Evolutionary conservation across 2,797 vertebrate species (phyloP).

Genomic region (Chelmon rostratus): DNA sequence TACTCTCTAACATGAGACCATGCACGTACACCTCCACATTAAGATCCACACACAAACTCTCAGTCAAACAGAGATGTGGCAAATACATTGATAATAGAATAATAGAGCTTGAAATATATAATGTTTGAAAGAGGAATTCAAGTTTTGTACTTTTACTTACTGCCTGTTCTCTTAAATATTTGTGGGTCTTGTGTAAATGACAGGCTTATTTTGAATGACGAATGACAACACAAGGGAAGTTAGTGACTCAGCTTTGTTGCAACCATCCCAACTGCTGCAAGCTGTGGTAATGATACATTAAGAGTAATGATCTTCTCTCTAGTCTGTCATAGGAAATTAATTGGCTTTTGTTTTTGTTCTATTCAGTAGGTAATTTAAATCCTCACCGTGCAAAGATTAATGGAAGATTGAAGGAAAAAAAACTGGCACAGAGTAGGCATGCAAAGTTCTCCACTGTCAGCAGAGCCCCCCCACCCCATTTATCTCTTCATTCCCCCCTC

Average conservation of each 20-base stretch:
- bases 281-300: constrained; percentile 4
- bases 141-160: background rate
- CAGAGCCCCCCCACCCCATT: constrained; percentile 33
- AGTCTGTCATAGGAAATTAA: constrained; percentile 54
- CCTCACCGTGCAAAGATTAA: constrained; percentile 37
- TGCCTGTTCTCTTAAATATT: background rate
- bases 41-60: background rate
- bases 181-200: constrained; percentile 3
- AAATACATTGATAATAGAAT: background rate
- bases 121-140: background rate
- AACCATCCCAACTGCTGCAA: background rate
- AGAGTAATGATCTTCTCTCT: constrained; percentile 35
- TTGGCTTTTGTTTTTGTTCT: constrained; percentile 49
- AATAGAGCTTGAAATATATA: background rate
- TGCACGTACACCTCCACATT: background rate
- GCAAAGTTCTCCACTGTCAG: constrained; percentile 58
- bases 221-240: background rate
- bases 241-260: constrained; percentile 25
- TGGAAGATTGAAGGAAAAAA: constrained; percentile 31
- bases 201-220: constrained; percentile 35
- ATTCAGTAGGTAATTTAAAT: constrained; percentile 30
- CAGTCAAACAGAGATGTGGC: too few relatives aligned
- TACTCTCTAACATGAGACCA: too few relatives aligned
- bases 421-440: constrained; percentile 29
- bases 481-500: constrained; percentile 37